phyloP scores from a whole-genome alignment of 2,797 vertebrate species.

The Yasuhikotakia modesta region DNA sequence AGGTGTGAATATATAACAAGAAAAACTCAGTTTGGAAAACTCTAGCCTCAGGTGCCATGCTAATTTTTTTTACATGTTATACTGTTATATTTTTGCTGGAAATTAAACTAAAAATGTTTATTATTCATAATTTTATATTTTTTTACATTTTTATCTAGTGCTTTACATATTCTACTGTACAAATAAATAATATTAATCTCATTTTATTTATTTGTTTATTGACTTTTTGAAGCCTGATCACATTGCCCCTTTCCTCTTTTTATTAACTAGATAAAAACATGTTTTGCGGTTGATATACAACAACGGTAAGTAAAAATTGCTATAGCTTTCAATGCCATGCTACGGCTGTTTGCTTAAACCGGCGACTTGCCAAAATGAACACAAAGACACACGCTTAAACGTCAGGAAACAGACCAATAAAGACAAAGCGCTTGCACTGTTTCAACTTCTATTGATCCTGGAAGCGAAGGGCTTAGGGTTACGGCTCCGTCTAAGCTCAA shows the following conservation, averaged over 20 bases:
- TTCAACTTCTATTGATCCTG: slow-evolving; percentile 66
- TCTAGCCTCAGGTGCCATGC: not conserved
- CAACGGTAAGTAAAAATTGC: not conserved
- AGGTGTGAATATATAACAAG: slow-evolving; percentile 15
- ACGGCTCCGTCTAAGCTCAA: slow-evolving; percentile 62
- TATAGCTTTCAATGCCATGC: not conserved
- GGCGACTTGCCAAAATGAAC: slow-evolving; percentile 22
- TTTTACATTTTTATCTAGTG: too few species aligned
- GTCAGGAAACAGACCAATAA: slow-evolving; percentile 64
- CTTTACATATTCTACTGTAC: too few species aligned
- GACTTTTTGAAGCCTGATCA: too few species aligned
- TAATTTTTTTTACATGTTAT: not conserved
- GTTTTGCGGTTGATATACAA: not conserved
- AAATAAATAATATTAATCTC: not conserved
- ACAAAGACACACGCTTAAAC: slow-evolving; percentile 11
- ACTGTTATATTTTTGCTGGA: not conserved
- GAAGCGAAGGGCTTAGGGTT: slow-evolving; percentile 67
- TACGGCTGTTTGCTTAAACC: slow-evolving; percentile 15
- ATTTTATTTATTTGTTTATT: not conserved
- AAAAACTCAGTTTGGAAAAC: not conserved
- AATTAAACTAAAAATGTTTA: too few species aligned
- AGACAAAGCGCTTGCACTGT: slow-evolving; percentile 63
- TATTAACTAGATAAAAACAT: not conserved
- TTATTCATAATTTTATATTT: too few species aligned
- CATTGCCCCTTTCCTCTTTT: not conserved